A percentile compares a stretch with the other conserved stretches of the same genome.
These are phyloP conservation scores for Formica exsecta DNA, from an alignment of 1,140 invertebrate genomes.

Conservation along the genomic window DNA sequence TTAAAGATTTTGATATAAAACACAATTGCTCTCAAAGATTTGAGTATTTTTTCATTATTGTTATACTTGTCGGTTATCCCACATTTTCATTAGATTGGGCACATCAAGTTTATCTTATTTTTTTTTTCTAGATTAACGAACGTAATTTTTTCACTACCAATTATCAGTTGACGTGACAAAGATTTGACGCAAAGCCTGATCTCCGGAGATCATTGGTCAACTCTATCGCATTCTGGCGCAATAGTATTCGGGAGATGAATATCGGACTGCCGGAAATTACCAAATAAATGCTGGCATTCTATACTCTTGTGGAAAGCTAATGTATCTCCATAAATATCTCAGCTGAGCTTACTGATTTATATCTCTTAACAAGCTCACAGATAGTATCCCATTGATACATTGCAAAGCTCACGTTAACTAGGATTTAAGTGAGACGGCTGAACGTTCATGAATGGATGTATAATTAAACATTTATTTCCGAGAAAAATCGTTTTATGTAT, in stretches of 20 bases:
- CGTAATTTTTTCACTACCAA: conserved; percentile 20
- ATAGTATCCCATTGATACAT: conserved; percentile 62
- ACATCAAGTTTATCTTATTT: not conserved
- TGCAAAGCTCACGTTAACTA: conserved; percentile 58
- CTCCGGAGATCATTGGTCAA: conserved; percentile 35
- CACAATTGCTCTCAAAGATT: not conserved
- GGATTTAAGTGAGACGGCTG: conserved; percentile 49
- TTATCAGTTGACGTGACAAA: conserved; percentile 39
- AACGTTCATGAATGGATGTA: conserved; percentile 10
- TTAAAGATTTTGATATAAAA: conserved; percentile 1
- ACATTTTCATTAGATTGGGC: not conserved
- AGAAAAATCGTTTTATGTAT: conserved; percentile 17
- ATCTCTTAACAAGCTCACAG: conserved; percentile 58
- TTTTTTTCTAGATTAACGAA: conserved; percentile 41
- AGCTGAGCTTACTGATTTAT: conserved; percentile 53
- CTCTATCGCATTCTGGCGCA: conserved; percentile 48
- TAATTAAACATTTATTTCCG: conserved; percentile 1
- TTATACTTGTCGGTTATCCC: not conserved
- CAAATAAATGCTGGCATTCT: conserved; percentile 63
- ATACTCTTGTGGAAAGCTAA: conserved; percentile 56
- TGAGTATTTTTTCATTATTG: not conserved
- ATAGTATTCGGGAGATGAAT: conserved; percentile 54
- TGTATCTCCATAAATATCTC: conserved; percentile 64
- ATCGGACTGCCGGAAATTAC: conserved; percentile 60
- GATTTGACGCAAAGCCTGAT: conserved; percentile 47